These are phyloP conservation scores for Xenus cinereus DNA, from an alignment of 2,113 vertebrate species.

Conservation along the genomic window DNA sequence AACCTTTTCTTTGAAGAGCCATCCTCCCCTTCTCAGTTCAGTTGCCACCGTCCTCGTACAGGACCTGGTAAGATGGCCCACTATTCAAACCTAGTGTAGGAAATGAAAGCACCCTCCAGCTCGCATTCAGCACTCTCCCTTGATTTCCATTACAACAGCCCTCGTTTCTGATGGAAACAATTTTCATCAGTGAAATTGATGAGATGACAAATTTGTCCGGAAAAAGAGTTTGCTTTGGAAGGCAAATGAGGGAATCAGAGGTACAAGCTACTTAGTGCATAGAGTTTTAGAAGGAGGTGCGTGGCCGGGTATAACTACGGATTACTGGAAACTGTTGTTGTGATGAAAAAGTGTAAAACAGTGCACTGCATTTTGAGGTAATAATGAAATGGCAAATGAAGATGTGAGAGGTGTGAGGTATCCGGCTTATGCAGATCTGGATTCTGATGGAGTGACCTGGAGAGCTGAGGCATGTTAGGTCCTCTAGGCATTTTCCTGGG, in stretches of 20 bases:
- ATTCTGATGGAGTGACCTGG: neutral
- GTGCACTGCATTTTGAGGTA: neutral
- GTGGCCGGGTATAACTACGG: neutral
- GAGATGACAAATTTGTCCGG: neutral
- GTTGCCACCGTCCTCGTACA: neutral
- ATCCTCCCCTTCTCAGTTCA: neutral
- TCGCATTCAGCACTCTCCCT: neutral
- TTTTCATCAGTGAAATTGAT: neutral
- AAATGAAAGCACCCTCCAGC: neutral
- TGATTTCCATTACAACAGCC: neutral
- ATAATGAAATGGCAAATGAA: neutral
- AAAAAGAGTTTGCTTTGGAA: neutral
- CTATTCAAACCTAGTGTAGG: rapidly evolving
- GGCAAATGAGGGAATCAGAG: neutral
- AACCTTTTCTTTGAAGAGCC: neutral
- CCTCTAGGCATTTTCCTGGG: neutral
- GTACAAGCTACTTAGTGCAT: rapidly evolving
- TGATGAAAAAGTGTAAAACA: neutral
- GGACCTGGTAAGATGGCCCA: neutral
- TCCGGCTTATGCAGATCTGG: rapidly evolving
- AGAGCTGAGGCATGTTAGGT: neutral
- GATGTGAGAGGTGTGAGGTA: neutral
- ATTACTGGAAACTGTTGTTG: neutral
- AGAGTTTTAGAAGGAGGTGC: neutral
- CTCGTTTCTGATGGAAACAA: neutral